phyloP scores from a whole-genome alignment of 2,888 invertebrate genomes.

The Autographa pulchrina region DNA sequence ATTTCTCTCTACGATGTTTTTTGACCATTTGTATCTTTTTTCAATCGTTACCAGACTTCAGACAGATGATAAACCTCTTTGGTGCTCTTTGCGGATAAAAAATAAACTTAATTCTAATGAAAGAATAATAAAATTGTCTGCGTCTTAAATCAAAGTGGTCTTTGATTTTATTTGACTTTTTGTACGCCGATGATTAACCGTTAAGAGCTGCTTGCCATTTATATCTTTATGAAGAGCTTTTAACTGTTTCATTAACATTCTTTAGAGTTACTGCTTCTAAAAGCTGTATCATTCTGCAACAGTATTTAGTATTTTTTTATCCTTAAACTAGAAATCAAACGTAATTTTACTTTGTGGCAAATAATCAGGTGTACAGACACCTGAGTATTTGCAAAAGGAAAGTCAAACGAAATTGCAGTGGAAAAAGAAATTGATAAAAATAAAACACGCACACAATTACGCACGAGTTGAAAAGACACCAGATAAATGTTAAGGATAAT shows the following conservation, averaged over 20 bases:
- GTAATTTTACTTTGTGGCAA: too few relatives aligned
- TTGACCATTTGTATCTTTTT: conserved; percentile 63
- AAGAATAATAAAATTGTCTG: conserved; percentile 62
- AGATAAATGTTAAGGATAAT: too few relatives aligned
- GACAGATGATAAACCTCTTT: conserved; percentile 36
- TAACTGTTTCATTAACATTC: conserved; percentile 9
- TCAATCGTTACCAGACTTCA: conserved; percentile 59
- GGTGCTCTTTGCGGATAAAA: conserved; percentile 53
- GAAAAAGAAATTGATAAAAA: too few relatives aligned
- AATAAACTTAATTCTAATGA: conserved; percentile 66
- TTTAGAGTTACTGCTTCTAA: background rate
- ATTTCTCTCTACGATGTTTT: conserved; percentile 74
- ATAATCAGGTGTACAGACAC: too few relatives aligned
- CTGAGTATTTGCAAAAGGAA: too few relatives aligned
- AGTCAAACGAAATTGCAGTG: too few relatives aligned
- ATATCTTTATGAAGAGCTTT: conserved; percentile 9
- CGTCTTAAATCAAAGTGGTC: conserved; percentile 52
- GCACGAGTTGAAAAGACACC: too few relatives aligned
- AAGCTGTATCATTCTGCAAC: too few relatives aligned
- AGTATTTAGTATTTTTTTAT: too few relatives aligned
- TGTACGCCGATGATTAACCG: conserved; percentile 1
- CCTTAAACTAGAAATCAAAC: too few relatives aligned
- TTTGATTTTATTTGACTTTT: conserved; percentile 32
- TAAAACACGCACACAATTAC: too few relatives aligned
- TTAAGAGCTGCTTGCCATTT: background rate